phyloP scores from a whole-genome alignment of 2,113 vertebrate species.

The Uria aalge region DNA sequence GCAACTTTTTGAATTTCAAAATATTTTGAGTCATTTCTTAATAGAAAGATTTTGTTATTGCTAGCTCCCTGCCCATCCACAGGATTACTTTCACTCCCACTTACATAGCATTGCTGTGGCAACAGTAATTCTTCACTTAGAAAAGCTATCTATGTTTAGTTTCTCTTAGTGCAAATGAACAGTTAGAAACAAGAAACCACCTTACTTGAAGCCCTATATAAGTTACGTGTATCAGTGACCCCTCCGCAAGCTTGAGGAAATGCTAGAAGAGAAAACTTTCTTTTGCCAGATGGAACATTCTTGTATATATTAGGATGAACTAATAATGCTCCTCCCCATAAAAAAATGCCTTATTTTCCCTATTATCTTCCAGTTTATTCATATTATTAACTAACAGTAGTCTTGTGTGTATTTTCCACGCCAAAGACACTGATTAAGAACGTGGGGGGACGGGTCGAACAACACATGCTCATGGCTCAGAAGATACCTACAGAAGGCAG shows the following conservation, averaged over 20 bases:
- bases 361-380: not conserved
- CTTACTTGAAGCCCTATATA: no score
- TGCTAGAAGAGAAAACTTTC: not conserved
- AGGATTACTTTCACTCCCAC: not conserved
- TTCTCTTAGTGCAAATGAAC: not conserved
- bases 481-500: not conserved
- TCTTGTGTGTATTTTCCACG: not conserved
- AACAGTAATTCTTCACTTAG: not conserved
- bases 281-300: not conserved
- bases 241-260: fast-evolving
- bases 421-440: not conserved
- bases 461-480: not conserved
- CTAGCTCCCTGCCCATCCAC: not conserved
- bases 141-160: not conserved
- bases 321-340: not conserved
- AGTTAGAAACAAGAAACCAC: not conserved
- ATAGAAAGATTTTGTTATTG: not conserved
- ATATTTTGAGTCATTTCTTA: not conserved
- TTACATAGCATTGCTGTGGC: not conserved
- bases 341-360: not conserved
- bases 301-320: not conserved
- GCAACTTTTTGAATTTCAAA: not conserved
- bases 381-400: not conserved
- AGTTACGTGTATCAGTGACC: not conserved
- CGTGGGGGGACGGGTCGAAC: not conserved